Evolutionary conservation across 2,888 invertebrate species (phyloP).

Genomic region (Drosophila quinaria): DNA sequence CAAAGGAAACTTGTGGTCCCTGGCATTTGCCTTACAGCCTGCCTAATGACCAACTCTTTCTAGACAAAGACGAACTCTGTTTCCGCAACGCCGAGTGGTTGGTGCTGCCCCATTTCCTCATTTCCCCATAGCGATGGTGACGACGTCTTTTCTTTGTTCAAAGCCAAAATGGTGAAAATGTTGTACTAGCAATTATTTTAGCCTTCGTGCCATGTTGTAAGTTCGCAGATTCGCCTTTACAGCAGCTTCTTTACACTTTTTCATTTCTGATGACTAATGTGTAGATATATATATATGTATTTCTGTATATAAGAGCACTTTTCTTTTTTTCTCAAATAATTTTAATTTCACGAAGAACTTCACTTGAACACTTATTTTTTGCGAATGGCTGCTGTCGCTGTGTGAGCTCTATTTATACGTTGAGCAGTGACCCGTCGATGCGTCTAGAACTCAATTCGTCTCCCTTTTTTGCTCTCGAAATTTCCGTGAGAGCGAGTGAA

Average conservation of each 20-base stretch:
- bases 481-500: conserved; percentile 38
- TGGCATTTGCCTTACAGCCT: conserved; percentile 54
- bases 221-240: conserved; percentile 37
- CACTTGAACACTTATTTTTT: conserved; percentile 65
- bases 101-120: conserved; percentile 45
- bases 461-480: conserved; percentile 21
- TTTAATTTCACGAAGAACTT: conserved; percentile 35
- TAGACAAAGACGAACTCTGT: conserved; percentile 48
- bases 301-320: conserved; percentile 31
- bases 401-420: conserved; percentile 61
- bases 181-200: conserved; percentile 50
- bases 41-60: conserved; percentile 63
- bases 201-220: conserved; percentile 55
- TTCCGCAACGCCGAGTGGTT: conserved; percentile 33
- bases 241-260: conserved; percentile 51
- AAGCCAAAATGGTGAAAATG: conserved; percentile 37
- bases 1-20: conserved; percentile 34
- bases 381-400: conserved; percentile 41
- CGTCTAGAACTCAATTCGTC: conserved; percentile 53
- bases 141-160: conserved; percentile 64
- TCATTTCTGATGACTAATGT: conserved; percentile 47
- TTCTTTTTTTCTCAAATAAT: background rate
- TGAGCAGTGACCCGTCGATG: conserved; percentile 17
- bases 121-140: conserved; percentile 47
- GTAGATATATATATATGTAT: conserved; percentile 6